phyloP scores from a whole-genome alignment of 2,113 vertebrate genomes.

The Coturnix japonica region DNA sequence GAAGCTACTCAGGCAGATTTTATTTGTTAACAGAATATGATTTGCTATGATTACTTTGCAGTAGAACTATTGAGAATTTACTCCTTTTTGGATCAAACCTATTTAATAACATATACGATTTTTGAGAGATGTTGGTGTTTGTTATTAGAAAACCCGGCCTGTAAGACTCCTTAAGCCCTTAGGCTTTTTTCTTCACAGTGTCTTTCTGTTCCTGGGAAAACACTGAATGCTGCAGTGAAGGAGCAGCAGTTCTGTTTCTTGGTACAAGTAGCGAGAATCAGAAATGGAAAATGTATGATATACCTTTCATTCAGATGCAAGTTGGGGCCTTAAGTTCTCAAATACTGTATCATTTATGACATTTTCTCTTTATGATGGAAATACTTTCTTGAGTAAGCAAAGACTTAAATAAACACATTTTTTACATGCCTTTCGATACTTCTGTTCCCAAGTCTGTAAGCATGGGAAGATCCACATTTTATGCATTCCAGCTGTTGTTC shows the following conservation, averaged over 20 bases:
- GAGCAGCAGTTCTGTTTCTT: neutral
- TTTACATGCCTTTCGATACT: neutral
- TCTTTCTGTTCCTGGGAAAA: neutral
- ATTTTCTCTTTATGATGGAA: neutral
- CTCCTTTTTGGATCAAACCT: neutral
- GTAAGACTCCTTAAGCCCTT: neutral
- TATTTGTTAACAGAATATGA: neutral
- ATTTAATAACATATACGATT: neutral
- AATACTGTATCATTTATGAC: neutral
- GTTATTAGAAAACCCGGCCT: neutral
- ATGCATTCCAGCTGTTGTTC: neutral
- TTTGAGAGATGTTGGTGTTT: neutral
- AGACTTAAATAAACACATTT: neutral
- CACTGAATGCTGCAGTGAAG: neutral
- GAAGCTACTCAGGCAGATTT: neutral
- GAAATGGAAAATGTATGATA: neutral
- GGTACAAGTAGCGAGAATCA: neutral
- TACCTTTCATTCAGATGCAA: neutral
- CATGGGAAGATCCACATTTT: neutral
- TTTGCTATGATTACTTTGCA: neutral
- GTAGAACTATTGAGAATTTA: neutral
- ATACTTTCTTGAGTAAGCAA: neutral
- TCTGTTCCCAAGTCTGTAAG: neutral
- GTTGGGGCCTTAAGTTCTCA: neutral
- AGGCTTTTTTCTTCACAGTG: neutral